These are phyloP conservation scores for Pyralis farinalis DNA, from an alignment of 2,888 invertebrate genomes.

Conservation along the genomic window DNA sequence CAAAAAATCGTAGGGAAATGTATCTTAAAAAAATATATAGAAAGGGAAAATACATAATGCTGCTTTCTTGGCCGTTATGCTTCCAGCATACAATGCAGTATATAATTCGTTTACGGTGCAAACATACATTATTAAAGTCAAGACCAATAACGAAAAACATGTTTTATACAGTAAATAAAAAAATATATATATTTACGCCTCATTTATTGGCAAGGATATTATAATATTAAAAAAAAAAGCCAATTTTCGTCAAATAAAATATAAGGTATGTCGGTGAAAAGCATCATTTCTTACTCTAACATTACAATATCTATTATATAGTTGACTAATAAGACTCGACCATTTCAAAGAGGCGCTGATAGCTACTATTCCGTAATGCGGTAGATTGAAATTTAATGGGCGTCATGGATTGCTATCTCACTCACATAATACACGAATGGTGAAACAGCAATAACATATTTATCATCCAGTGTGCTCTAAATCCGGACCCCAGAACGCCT, in stretches of 20 bases:
- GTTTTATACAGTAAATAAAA: conserved; percentile 27
- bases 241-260: conserved; percentile 43
- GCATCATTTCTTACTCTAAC: conserved; percentile 58
- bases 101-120: not conserved
- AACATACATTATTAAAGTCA: no score
- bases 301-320: conserved; percentile 56
- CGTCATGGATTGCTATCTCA: no score
- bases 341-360: conserved; percentile 36
- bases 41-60: no score
- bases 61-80: no score
- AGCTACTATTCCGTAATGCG: conserved; percentile 6
- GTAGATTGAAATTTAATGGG: not conserved
- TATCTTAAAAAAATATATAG: no score
- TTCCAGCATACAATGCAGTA: no score
- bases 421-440: no score
- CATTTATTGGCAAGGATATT: conserved; percentile 51
- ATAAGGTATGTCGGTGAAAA: conserved; percentile 54
- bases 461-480: no score
- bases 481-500: conserved; percentile 13
- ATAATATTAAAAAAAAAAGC: conserved; percentile 30
- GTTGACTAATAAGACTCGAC: conserved; percentile 54
- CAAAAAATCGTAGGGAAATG: no score
- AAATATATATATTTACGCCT: conserved; percentile 40
- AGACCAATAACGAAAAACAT: no score
- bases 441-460: no score